Evolutionary conservation across 2,113 vertebrate genomes (phyloP).

Genomic region (Vombatus ursinus): DNA sequence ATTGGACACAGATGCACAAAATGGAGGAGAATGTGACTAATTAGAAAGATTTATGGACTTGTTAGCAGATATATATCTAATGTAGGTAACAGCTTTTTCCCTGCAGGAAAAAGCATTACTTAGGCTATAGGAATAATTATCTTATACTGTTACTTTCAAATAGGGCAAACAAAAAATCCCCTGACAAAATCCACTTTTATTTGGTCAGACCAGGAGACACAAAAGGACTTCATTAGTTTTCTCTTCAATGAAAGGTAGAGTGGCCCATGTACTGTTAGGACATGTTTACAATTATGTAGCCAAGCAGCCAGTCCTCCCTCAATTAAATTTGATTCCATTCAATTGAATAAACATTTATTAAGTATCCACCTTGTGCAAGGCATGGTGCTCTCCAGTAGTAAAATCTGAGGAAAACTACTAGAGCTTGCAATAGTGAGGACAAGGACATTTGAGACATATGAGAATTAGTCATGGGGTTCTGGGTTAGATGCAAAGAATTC

Average conservation of each 20-base stretch:
- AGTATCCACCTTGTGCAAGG: background rate
- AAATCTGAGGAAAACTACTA: background rate
- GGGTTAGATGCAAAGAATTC: background rate
- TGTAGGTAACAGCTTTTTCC: conserved; percentile 79
- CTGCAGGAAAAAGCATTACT: conserved; percentile 71
- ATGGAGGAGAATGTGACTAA: conserved; percentile 77
- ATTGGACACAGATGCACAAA: conserved; percentile 79
- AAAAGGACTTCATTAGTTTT: conserved; percentile 50
- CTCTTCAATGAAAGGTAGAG: conserved; percentile 35
- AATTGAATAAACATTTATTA: conserved; percentile 1
- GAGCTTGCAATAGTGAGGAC: background rate
- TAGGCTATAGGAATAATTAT: conserved; percentile 65
- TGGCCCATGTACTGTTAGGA: background rate
- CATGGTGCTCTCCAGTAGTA: background rate
- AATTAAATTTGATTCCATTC: background rate
- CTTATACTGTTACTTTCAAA: conserved; percentile 25
- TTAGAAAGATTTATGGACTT: conserved; percentile 82
- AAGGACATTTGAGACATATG: background rate
- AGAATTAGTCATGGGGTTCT: background rate
- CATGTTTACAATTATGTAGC: background rate
- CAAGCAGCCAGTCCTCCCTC: background rate
- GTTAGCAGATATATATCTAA: conserved; percentile 79
- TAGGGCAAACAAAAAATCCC: conserved; percentile 35
- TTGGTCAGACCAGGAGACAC: conserved; percentile 26
- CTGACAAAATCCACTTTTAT: conserved; percentile 27